Percentiles rank a stretch among this genome's conserved stretches.
Evolutionary conservation across 2,113 vertebrate species (phyloP).

Genomic region (Esox niger): DNA sequence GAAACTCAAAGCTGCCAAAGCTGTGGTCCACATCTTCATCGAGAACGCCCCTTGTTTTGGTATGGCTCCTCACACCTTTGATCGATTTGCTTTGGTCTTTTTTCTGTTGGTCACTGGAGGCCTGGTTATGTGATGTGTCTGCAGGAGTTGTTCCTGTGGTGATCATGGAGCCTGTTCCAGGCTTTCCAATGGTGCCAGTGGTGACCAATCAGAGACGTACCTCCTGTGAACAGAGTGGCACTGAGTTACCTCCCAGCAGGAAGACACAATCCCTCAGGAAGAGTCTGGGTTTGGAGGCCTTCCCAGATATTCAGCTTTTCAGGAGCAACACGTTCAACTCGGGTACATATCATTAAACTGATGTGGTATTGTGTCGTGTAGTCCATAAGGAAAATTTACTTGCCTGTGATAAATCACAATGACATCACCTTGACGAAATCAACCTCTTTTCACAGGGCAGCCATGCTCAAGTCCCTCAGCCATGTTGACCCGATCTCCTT

Average conservation of each 20-base stretch:
- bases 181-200: slow-evolving; percentile 62
- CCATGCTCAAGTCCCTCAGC: slow-evolving; percentile 68
- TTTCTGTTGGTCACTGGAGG: too few relatives aligned
- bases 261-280: slow-evolving; percentile 76
- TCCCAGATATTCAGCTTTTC: slow-evolving; percentile 77
- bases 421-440: neutral
- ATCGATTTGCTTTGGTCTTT: neutral
- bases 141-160: slow-evolving; percentile 81
- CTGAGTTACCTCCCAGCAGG: slow-evolving; percentile 64
- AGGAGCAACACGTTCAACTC: slow-evolving; percentile 72
- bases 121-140: neutral
- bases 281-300: slow-evolving; percentile 75
- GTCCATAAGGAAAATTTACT: too few relatives aligned
- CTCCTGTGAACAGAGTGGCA: slow-evolving; percentile 18
- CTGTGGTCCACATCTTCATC: slow-evolving; percentile 78
- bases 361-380: neutral
- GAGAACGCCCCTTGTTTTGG: slow-evolving; percentile 81
- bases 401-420: neutral
- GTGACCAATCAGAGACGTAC: slow-evolving; percentile 25
- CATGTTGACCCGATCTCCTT: slow-evolving; percentile 40
- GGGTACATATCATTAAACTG: slow-evolving; percentile 61
- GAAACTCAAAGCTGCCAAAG: slow-evolving; percentile 82
- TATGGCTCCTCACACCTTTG: slow-evolving; percentile 46
- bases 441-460: neutral
- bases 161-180: slow-evolving; percentile 80